Percentiles rank a stretch among this genome's conserved stretches.
Evolutionary conservation across 1,140 invertebrate genomes (phyloP).

Genomic region (Grapholita molesta): DNA sequence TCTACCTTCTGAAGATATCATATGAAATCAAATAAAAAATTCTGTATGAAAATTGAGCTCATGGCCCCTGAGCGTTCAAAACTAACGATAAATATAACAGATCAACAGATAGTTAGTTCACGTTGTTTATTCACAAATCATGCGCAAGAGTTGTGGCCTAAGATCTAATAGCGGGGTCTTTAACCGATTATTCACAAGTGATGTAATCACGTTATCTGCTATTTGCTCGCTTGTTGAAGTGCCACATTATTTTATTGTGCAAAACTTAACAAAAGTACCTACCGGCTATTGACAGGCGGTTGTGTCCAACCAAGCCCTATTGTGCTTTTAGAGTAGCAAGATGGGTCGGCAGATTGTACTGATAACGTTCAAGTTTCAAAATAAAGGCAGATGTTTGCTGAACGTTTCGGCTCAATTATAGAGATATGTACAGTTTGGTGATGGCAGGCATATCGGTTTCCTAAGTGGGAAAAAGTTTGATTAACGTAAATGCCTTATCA

Average conservation of each 20-base stretch:
- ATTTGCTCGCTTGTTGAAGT: slow-evolving; percentile 35
- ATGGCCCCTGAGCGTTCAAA: not conserved
- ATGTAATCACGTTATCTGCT: slow-evolving; percentile 10
- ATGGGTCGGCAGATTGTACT: not conserved
- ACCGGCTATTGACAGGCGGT: slow-evolving; percentile 28
- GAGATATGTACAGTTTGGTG: not conserved
- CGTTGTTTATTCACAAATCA: not conserved
- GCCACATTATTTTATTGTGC: slow-evolving; percentile 57
- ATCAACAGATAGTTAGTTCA: not conserved
- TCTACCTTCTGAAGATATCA: too few species aligned
- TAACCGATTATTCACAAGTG: slow-evolving; percentile 30
- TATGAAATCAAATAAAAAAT: too few species aligned
- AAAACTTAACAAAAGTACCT: slow-evolving; percentile 27
- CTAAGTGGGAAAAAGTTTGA: not conserved
- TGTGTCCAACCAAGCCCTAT: not conserved
- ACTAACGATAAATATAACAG: not conserved
- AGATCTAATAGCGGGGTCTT: slow-evolving; percentile 21
- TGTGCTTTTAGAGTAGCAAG: not conserved
- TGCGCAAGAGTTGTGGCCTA: not conserved
- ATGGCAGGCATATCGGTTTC: not conserved
- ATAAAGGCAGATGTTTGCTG: not conserved
- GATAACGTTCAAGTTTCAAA: not conserved
- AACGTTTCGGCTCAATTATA: not conserved
- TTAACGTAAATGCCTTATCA: not conserved
- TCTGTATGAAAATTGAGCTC: too few species aligned